Evolutionary conservation across 1,140 invertebrate genomes (phyloP).

Genomic region (Lamellibrachia luymesi): DNA sequence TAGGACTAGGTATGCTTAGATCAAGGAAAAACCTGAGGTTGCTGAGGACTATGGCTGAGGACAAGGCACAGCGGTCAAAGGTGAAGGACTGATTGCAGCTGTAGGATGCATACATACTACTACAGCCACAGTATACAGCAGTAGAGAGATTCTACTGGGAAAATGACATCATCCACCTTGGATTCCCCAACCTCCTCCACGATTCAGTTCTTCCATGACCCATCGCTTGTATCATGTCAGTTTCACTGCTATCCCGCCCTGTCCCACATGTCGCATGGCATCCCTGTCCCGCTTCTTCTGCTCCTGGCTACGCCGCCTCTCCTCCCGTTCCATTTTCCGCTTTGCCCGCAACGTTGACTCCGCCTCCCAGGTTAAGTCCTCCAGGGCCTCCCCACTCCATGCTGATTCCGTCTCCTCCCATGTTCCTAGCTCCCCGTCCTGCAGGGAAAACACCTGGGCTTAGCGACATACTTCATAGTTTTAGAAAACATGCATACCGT

Average conservation of each 20-base stretch:
- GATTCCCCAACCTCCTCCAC: not conserved
- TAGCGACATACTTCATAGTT: not conserved
- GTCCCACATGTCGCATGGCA: not conserved
- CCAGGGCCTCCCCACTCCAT: slow-evolving; percentile 14
- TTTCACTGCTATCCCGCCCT: not conserved
- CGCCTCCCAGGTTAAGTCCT: slow-evolving; percentile 15
- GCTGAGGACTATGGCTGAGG: not conserved
- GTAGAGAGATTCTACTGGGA: too few relatives aligned
- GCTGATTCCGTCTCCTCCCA: slow-evolving; percentile 14
- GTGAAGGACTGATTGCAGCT: too few relatives aligned
- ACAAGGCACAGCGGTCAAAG: not conserved
- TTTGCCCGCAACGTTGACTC: slow-evolving; percentile 1
- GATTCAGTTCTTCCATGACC: not conserved
- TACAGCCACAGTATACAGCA: too few relatives aligned
- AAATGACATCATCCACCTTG: not conserved
- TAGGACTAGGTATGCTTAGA: too few relatives aligned
- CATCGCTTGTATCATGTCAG: slow-evolving; percentile 1
- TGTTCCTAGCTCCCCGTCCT: not conserved
- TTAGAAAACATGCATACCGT: too few relatives aligned
- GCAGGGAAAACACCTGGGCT: not conserved
- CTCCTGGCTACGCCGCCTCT: not conserved
- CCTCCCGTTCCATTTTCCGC: not conserved
- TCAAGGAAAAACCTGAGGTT: too few relatives aligned
- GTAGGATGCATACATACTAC: too few relatives aligned
- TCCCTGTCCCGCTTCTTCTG: slow-evolving; percentile 4